Percentiles rank a stretch among this genome's conserved stretches.
Evolutionary conservation across 2,888 invertebrate species (phyloP).

Genomic region (Cryptocheilus praepositus): DNA sequence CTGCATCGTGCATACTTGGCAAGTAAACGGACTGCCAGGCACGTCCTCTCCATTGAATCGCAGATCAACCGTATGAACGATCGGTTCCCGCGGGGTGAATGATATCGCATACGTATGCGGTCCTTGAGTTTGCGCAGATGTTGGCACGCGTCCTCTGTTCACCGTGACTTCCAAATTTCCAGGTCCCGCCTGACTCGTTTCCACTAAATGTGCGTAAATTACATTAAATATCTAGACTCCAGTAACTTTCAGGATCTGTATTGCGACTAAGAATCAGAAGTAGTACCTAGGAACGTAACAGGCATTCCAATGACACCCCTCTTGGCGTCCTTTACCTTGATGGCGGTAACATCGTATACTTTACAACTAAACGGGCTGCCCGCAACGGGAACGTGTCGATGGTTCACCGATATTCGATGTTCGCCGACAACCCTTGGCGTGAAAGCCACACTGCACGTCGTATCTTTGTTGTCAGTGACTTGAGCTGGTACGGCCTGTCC

Average conservation of each 20-base stretch:
- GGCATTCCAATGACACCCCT: slow-evolving; percentile 92
- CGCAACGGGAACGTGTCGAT: slow-evolving; percentile 87
- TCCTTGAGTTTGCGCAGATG: slow-evolving; percentile 96
- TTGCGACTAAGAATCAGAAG: neutral
- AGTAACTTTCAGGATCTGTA: neutral
- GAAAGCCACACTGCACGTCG: slow-evolving; percentile 92
- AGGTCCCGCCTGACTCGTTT: slow-evolving; percentile 98
- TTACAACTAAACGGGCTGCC: slow-evolving; percentile 97
- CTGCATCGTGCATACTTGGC: slow-evolving; percentile 71
- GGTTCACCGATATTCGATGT: slow-evolving; percentile 91
- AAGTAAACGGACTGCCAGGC: slow-evolving; percentile 82
- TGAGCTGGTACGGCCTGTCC: slow-evolving; percentile 93
- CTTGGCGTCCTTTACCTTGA: slow-evolving; percentile 93
- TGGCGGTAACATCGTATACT: slow-evolving; percentile 95
- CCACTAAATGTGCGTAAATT: slow-evolving; percentile 79
- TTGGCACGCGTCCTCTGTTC: slow-evolving; percentile 97
- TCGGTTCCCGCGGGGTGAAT: slow-evolving; percentile 94
- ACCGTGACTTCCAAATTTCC: slow-evolving; percentile 99
- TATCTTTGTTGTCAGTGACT: slow-evolving; percentile 88
- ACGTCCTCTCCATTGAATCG: slow-evolving; percentile 97
- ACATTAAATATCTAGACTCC: neutral
- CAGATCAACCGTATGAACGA: slow-evolving; percentile 94
- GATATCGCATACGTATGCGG: slow-evolving; percentile 97
- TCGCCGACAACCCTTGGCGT: slow-evolving; percentile 93
- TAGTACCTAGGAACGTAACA: slow-evolving; percentile 89